phyloP scores from a whole-genome alignment of 2,888 invertebrate genomes.

The Himalopsyche tibetana region DNA sequence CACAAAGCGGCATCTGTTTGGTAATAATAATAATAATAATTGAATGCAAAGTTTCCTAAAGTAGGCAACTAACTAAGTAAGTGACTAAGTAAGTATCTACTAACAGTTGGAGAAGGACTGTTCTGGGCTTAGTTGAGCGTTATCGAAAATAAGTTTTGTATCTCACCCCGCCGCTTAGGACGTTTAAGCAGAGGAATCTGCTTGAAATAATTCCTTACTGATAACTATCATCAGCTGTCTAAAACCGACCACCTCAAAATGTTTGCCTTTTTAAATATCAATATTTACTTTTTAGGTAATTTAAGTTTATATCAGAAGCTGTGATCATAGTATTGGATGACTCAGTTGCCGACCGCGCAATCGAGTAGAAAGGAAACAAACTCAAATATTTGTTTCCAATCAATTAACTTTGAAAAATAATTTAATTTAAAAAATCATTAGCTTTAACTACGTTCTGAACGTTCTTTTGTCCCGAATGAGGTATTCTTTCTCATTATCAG shows the following conservation, averaged over 20 bases:
- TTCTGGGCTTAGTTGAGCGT: conserved; percentile 13
- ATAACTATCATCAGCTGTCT: background rate
- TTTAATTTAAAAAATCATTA: too few relatives aligned
- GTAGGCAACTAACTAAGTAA: conserved; percentile 4
- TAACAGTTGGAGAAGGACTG: conserved; percentile 26
- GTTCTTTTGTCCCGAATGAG: too few relatives aligned
- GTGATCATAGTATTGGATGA: too few relatives aligned
- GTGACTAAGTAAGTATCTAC: conserved; percentile 27
- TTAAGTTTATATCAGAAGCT: too few relatives aligned
- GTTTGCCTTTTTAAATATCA: too few relatives aligned
- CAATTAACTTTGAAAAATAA: too few relatives aligned
- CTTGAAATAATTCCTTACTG: background rate
- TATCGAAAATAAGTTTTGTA: conserved; percentile 34
- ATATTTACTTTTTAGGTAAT: too few relatives aligned
- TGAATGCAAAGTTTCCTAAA: conserved; percentile 20
- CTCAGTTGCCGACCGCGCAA: too few relatives aligned
- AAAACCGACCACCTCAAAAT: background rate
- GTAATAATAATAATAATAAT: conserved; percentile 31
- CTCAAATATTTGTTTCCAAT: too few relatives aligned
- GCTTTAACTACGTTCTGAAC: too few relatives aligned
- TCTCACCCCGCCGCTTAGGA: background rate
- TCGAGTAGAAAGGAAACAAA: too few relatives aligned
- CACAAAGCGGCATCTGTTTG: conserved; percentile 11
- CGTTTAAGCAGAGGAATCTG: background rate
- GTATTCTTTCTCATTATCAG: too few relatives aligned